Evolutionary conservation across 2,888 invertebrate species (phyloP).

Genomic region (Cephus sareptanus): DNA sequence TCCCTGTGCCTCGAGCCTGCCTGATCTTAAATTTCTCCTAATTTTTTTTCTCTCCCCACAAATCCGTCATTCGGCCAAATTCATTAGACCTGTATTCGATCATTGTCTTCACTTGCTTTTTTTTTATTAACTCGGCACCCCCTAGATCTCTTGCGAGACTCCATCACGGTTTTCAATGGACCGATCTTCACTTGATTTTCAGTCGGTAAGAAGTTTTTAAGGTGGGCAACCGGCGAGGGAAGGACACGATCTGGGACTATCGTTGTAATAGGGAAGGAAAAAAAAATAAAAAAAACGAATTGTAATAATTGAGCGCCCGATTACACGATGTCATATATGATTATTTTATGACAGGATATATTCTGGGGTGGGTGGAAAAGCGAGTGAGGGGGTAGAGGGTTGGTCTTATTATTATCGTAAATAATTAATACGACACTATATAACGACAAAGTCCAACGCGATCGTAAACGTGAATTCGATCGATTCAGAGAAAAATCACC

Average conservation of each 20-base stretch:
- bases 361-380: neutral
- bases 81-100: neutral
- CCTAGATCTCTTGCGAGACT: constrained; percentile 9
- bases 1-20: constrained; percentile 27
- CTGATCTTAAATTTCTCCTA: neutral
- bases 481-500: neutral
- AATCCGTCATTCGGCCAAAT: neutral
- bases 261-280: neutral
- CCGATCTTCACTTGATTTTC: constrained; percentile 18
- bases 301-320: neutral
- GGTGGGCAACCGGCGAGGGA: neutral
- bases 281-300: neutral
- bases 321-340: neutral
- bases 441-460: neutral
- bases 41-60: neutral
- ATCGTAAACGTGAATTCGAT: neutral
- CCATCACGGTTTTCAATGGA: constrained; percentile 12
- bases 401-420: neutral
- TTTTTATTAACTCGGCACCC: constrained; percentile 18
- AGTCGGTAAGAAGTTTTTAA: neutral
- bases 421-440: constrained; percentile 3
- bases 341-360: neutral
- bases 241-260: neutral
- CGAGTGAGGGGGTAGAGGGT: neutral
- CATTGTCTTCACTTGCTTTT: constrained; percentile 9